phyloP scores from a whole-genome alignment of 2,888 invertebrate genomes.

The Urechis unicinctus region DNA sequence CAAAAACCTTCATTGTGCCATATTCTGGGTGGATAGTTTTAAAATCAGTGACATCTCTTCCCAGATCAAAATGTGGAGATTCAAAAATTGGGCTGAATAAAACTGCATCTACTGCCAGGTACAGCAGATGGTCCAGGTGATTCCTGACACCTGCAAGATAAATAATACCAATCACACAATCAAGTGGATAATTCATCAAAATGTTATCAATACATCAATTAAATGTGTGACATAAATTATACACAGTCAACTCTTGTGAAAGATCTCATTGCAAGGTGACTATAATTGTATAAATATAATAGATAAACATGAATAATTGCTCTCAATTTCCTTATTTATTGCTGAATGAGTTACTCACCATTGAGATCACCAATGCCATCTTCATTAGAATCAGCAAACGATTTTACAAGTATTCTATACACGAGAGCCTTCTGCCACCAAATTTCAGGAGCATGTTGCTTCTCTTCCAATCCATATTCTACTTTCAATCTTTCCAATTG shows the following conservation, averaged over 20 bases:
- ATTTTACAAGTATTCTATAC: conserved; percentile 39
- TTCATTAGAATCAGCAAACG: conserved; percentile 38
- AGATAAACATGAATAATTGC: not conserved
- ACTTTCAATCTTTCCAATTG: conserved; percentile 20
- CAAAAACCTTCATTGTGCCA: conserved; percentile 68
- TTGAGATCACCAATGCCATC: conserved; percentile 45
- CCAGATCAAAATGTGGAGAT: conserved; percentile 59
- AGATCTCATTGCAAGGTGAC: too few relatives aligned
- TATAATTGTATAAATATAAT: not conserved
- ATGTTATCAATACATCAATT: not conserved
- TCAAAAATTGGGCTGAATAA: conserved; percentile 36
- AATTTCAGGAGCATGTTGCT: conserved; percentile 14
- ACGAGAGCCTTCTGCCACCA: conserved; percentile 41
- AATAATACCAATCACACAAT: not conserved
- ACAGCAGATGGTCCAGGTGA: conserved; percentile 34
- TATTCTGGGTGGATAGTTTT: conserved; percentile 66
- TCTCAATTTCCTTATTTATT: not conserved
- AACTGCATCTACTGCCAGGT: conserved; percentile 33
- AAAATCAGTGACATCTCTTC: conserved; percentile 77
- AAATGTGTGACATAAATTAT: too few relatives aligned
- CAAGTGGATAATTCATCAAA: not conserved
- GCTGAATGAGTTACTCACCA: conserved; percentile 22
- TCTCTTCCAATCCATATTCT: conserved; percentile 15
- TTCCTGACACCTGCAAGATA: conserved; percentile 28
- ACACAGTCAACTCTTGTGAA: too few relatives aligned